Percentiles rank a stretch among this genome's conserved stretches.
phyloP scores from a whole-genome alignment of 2,797 vertebrate species.

The Ateles fusciceps region DNA sequence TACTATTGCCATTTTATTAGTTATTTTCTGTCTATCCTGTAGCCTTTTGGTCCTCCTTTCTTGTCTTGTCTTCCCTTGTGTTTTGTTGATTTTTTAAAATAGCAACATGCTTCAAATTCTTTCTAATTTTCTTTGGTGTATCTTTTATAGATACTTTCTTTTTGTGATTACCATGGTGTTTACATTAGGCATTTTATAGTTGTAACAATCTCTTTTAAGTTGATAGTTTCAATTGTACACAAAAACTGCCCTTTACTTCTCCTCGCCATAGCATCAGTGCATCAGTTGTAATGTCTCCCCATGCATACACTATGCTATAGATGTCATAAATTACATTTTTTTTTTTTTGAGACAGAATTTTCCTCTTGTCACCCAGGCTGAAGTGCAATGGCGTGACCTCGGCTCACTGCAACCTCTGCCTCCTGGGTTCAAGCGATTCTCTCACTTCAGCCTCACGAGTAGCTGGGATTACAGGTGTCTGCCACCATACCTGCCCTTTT shows the following conservation, averaged over 20 bases:
- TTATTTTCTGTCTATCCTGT: background rate
- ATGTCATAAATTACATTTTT: background rate
- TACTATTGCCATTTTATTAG: background rate
- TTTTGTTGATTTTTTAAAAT: background rate
- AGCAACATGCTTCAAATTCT: background rate
- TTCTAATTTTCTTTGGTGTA: background rate
- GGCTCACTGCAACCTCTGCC: background rate
- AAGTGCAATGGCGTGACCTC: background rate
- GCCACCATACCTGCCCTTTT: background rate
- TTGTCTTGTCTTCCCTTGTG: background rate
- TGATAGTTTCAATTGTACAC: background rate
- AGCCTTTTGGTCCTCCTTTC: background rate
- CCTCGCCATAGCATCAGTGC: background rate
- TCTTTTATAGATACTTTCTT: background rate
- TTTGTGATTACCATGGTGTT: background rate
- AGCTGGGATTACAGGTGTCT: background rate
- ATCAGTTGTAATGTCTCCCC: background rate
- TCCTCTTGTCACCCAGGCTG: background rate
- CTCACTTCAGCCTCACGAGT: background rate
- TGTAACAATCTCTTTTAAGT: background rate
- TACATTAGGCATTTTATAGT: background rate
- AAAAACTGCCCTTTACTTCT: background rate
- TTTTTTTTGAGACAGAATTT: background rate
- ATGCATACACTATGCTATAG: background rate
- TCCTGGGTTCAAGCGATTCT: background rate